A percentile compares a stretch with the other conserved stretches of the same genome.
These are phyloP conservation scores for Nephrotoma flavescens DNA, from an alignment of 2,888 invertebrate genomes.

Conservation along the genomic window DNA sequence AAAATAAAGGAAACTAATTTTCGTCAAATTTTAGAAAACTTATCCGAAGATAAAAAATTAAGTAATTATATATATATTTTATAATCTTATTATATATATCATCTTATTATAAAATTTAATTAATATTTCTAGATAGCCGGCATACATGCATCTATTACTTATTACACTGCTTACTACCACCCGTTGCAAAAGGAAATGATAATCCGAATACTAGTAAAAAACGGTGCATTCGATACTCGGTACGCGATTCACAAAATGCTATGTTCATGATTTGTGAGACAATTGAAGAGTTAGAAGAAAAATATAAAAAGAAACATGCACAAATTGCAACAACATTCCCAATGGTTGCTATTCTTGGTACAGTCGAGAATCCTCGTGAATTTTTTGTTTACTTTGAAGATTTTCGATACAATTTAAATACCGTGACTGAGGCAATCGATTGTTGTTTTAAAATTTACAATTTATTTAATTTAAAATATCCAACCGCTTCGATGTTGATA, in stretches of 20 bases:
- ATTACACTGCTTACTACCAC: not conserved
- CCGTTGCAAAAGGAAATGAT: not conserved
- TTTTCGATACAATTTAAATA: not conserved
- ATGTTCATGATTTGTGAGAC: not conserved
- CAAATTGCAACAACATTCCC: not conserved
- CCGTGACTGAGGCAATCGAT: not conserved
- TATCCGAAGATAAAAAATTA: not conserved
- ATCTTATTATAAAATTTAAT: not conserved
- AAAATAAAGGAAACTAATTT: not conserved
- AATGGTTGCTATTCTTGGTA: not conserved
- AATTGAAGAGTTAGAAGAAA: not conserved
- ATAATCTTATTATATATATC: not conserved
- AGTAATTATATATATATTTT: not conserved
- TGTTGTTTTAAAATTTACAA: not conserved
- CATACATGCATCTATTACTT: not conserved
- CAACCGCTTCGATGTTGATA: not conserved
- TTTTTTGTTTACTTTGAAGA: not conserved
- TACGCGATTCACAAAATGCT: not conserved
- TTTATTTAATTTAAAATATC: not conserved
- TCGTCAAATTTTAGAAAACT: not conserved
- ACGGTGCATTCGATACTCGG: not conserved
- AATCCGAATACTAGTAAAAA: not conserved
- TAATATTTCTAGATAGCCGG: not conserved
- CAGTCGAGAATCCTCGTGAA: not conserved
- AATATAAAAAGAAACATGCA: not conserved